phyloP scores from a whole-genome alignment of 2,113 vertebrate species.

The Marmota flaviventris region DNA sequence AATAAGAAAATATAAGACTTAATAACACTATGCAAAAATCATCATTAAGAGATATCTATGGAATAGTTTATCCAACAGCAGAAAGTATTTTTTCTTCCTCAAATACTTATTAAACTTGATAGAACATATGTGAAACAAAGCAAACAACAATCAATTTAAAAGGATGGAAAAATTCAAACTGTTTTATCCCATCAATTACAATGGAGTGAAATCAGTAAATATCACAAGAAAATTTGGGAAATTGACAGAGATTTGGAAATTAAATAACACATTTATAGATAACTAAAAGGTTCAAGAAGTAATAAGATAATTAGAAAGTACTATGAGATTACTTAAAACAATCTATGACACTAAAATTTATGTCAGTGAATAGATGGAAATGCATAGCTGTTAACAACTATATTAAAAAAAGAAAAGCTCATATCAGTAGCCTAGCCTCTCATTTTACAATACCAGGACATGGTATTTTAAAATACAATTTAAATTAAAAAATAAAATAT shows the following conservation, averaged over 20 bases:
- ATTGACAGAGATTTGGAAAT: not conserved
- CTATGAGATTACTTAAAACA: not conserved
- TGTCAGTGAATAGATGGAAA: not conserved
- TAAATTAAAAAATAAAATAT: not conserved
- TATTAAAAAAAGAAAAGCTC: not conserved
- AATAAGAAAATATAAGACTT: no score
- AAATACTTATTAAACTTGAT: not conserved
- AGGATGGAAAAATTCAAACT: not conserved
- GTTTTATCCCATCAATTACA: not conserved
- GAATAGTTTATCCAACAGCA: not conserved
- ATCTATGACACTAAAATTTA: not conserved
- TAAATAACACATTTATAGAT: not conserved
- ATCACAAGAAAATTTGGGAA: no score
- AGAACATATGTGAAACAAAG: not conserved
- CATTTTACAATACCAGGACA: not conserved
- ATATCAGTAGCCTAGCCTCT: not conserved
- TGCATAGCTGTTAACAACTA: not conserved
- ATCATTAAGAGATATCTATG: not conserved
- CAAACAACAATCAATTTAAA: not conserved
- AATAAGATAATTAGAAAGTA: not conserved
- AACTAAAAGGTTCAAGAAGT: not conserved
- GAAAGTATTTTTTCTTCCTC: not conserved
- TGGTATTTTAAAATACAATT: not conserved
- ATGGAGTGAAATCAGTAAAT: not conserved
- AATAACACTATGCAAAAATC: no score